These are phyloP conservation scores for Papilio glaucus DNA, from an alignment of 1,140 invertebrate genomes.

Conservation along the genomic window DNA sequence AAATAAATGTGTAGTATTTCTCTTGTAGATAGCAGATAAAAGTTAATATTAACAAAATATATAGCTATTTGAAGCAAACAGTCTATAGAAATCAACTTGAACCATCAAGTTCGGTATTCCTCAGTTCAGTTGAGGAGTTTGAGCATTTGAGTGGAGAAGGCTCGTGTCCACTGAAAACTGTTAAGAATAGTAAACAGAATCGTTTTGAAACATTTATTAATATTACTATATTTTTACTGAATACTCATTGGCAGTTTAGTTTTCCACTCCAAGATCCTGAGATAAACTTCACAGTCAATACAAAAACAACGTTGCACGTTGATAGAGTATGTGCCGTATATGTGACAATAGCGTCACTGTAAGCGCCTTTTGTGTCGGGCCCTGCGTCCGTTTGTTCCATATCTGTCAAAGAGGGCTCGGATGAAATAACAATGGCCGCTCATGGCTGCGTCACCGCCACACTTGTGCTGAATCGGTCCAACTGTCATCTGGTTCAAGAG, in stretches of 20 bases:
- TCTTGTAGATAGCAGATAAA: background rate
- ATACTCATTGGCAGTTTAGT: background rate
- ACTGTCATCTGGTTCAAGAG: constrained; percentile 3
- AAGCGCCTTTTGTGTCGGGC: constrained; percentile 30
- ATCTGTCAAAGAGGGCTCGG: constrained; percentile 34
- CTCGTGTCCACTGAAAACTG: too few species aligned
- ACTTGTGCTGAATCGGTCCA: background rate
- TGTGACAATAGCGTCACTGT: constrained; percentile 31
- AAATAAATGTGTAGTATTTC: background rate
- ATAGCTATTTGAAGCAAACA: too few species aligned
- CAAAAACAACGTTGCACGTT: constrained; percentile 26
- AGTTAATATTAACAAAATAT: too few species aligned
- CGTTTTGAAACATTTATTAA: too few species aligned
- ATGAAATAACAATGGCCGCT: constrained; percentile 33
- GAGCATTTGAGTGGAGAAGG: too few species aligned
- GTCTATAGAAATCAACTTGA: too few species aligned
- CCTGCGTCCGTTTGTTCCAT: constrained; percentile 35
- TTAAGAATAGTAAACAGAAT: too few species aligned
- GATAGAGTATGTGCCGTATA: constrained; percentile 9
- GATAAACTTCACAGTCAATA: constrained; percentile 18
- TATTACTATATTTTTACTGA: too few species aligned
- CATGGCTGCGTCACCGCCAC: constrained; percentile 26
- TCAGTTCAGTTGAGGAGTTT: too few species aligned
- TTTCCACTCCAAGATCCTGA: background rate
- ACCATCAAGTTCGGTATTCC: too few species aligned